Percentiles rank a stretch among this genome's conserved stretches.
Evolutionary conservation across 2,888 invertebrate species (phyloP).

Genomic region (Schizotus pectinicornis): DNA sequence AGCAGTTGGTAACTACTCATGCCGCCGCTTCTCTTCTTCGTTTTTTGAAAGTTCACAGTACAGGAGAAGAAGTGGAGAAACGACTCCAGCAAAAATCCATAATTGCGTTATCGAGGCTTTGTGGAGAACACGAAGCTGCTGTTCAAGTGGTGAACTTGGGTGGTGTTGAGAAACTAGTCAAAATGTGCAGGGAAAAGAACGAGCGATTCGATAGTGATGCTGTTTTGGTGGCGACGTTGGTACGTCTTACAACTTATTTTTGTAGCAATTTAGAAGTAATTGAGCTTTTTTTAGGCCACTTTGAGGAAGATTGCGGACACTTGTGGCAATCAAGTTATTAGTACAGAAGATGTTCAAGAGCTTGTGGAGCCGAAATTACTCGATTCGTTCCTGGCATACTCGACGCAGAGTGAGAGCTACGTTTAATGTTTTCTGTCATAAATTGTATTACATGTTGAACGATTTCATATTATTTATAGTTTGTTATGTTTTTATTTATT

Average conservation of each 20-base stretch:
- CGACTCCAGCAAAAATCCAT: slow-evolving; percentile 81
- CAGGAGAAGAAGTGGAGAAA: slow-evolving; percentile 71
- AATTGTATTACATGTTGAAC: background rate
- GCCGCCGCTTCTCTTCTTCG: slow-evolving; percentile 71
- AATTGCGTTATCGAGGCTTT: slow-evolving; percentile 79
- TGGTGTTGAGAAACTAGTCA: slow-evolving; percentile 69
- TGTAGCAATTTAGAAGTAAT: slow-evolving; percentile 9
- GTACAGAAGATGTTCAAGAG: slow-evolving; percentile 70
- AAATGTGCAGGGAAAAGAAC: slow-evolving; percentile 69
- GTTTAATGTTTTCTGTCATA: slow-evolving; percentile 60
- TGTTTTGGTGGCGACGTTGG: slow-evolving; percentile 70
- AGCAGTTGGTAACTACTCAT: slow-evolving; percentile 66
- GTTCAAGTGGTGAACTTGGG: slow-evolving; percentile 73
- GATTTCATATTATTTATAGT: slow-evolving; percentile 16
- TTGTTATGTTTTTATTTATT: slow-evolving; percentile 14
- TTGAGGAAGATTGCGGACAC: slow-evolving; percentile 67
- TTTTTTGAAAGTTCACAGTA: slow-evolving; percentile 67
- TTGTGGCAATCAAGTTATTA: slow-evolving; percentile 63
- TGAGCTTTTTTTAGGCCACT: slow-evolving; percentile 63
- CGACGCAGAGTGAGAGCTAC: slow-evolving; percentile 80
- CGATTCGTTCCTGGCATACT: slow-evolving; percentile 80
- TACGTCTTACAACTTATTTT: slow-evolving; percentile 50
- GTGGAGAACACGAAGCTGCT: slow-evolving; percentile 71
- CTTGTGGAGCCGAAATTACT: slow-evolving; percentile 76
- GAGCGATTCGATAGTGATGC: slow-evolving; percentile 71